These are phyloP conservation scores for Torymus aiolomorphi DNA, from an alignment of 2,888 invertebrate genomes.

Conservation along the genomic window DNA sequence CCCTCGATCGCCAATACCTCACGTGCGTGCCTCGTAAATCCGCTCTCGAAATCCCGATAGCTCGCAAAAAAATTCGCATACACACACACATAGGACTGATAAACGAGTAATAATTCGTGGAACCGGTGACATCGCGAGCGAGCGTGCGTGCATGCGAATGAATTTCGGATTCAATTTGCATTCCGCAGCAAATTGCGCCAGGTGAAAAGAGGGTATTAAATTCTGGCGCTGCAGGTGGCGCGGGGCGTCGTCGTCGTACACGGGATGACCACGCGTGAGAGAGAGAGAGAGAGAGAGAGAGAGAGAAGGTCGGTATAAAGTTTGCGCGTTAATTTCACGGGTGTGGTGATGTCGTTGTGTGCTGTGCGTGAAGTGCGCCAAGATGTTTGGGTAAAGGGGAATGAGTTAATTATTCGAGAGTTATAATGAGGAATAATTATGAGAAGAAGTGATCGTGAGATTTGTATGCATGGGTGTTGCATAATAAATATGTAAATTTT, in stretches of 20 bases:
- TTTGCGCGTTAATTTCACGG: no score
- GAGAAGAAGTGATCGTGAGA: no score
- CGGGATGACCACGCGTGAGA: background rate
- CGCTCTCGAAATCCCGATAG: background rate
- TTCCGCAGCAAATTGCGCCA: constrained; percentile 62
- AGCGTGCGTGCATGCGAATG: constrained; percentile 31
- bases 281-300: constrained; percentile 25
- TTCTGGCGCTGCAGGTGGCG: constrained; percentile 66
- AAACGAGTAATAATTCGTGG: constrained; percentile 15
- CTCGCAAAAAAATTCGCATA: background rate
- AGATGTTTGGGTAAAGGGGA: background rate
- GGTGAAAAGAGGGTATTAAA: constrained; percentile 59
- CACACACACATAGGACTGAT: background rate
- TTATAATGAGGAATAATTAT: background rate
- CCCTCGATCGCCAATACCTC: no score
- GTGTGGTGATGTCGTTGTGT: no score
- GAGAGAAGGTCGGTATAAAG: background rate
- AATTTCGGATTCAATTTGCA: constrained; percentile 55
- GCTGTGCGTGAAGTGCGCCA: no score
- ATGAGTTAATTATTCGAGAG: background rate
- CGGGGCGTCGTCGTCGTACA: constrained; percentile 20
- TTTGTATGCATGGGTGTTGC: no score
- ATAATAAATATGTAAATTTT: no score
- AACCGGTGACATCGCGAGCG: background rate
- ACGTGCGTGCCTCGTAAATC: no score